phyloP scores from a whole-genome alignment of 2,113 vertebrate species.

The Pollachius pollachius region DNA sequence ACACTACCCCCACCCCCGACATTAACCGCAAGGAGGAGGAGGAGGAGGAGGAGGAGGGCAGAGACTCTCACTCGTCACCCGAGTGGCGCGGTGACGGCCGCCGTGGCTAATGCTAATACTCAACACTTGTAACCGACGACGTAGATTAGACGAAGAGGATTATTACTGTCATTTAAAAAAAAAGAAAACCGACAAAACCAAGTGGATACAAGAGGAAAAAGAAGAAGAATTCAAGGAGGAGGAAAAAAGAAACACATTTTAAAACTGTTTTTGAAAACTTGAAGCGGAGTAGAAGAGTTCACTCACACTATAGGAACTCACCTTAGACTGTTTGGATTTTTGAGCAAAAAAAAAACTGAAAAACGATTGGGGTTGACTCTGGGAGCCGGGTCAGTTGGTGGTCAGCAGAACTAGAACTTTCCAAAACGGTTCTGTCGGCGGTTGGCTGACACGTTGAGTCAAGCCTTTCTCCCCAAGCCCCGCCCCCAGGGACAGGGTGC shows the following conservation, averaged over 20 bases:
- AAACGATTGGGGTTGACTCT: too few species aligned
- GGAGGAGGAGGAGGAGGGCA: too few species aligned
- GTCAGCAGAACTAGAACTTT: neutral
- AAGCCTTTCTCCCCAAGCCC: neutral
- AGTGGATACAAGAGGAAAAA: conserved; percentile 4
- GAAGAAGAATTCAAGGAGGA: conserved; percentile 24
- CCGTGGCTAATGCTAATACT: conserved; percentile 32
- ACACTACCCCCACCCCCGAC: neutral
- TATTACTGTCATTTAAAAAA: conserved; percentile 1
- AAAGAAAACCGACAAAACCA: conserved; percentile 31
- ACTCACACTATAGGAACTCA: neutral
- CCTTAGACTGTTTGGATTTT: neutral
- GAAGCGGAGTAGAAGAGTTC: conserved; percentile 28
- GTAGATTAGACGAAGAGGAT: conserved; percentile 68
- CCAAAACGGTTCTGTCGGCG: neutral
- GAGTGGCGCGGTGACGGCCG: too few species aligned
- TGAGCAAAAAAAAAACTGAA: too few species aligned
- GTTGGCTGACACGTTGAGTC: neutral
- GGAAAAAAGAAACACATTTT: conserved; percentile 24
- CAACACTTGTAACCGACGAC: conserved; percentile 61
- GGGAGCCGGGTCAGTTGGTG: too few species aligned
- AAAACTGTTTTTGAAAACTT: conserved; percentile 27
- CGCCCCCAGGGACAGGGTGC: neutral
- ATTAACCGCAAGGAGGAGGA: too few species aligned
- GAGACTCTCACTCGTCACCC: conserved; percentile 41